phyloP scores from a whole-genome alignment of 2,888 invertebrate genomes.

The Cantharis flavilabris region DNA sequence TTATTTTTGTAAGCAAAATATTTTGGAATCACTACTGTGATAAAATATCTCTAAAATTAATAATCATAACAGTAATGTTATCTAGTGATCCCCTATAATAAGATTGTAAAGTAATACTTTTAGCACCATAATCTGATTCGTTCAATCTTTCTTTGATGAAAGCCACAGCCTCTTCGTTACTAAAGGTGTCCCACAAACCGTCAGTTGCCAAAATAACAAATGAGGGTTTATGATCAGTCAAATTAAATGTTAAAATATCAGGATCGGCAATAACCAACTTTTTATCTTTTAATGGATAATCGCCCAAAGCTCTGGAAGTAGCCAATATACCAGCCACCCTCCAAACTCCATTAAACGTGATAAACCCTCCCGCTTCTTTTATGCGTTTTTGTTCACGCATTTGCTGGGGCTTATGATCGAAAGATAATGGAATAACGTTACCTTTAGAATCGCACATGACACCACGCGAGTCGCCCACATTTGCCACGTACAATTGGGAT shows the following conservation, averaged over 20 bases:
- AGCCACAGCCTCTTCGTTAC: constrained; percentile 91
- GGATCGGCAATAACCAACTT: constrained; percentile 95
- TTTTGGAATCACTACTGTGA: not conserved
- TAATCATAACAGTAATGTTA: constrained; percentile 92
- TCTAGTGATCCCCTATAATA: constrained; percentile 91
- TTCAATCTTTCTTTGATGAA: constrained; percentile 84
- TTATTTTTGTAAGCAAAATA: not conserved
- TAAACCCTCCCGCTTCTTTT: constrained; percentile 92
- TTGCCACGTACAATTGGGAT: constrained; percentile 85
- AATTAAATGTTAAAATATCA: constrained; percentile 89
- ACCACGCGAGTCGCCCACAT: constrained; percentile 95
- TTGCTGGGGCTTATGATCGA: constrained; percentile 97
- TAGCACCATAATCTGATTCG: constrained; percentile 89
- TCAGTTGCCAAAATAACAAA: constrained; percentile 93
- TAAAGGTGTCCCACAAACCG: constrained; percentile 95
- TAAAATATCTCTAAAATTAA: constrained; percentile 70
- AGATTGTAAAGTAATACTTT: constrained; percentile 87
- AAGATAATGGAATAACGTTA: constrained; percentile 88
- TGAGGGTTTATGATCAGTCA: constrained; percentile 82
- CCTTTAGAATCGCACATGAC: constrained; percentile 93
- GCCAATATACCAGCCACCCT: constrained; percentile 93
- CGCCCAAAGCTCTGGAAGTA: constrained; percentile 91
- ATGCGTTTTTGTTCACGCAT: constrained; percentile 91
- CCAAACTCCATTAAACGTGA: constrained; percentile 96
- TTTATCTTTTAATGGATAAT: constrained; percentile 93